Evolutionary conservation across 2,888 invertebrate genomes (phyloP).

Genomic region (Cryptophagus acutangulus): DNA sequence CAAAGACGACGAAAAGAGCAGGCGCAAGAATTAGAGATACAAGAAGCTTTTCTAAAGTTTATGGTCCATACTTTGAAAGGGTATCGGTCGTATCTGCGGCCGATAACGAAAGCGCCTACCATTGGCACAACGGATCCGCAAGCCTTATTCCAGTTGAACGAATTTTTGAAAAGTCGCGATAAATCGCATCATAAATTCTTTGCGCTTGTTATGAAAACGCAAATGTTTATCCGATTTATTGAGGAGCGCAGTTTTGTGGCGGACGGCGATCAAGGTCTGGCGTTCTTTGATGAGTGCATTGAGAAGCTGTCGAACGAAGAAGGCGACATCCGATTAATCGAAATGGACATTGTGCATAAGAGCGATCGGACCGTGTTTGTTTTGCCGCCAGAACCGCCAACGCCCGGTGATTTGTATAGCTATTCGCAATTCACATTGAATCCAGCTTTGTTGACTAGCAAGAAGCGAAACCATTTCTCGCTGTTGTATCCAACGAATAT

Average conservation of each 20-base stretch:
- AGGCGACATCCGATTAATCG: constrained; percentile 63
- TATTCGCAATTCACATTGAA: constrained; percentile 47
- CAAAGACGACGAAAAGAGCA: constrained; percentile 77
- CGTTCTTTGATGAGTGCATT: constrained; percentile 96
- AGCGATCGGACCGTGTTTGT: constrained; percentile 93
- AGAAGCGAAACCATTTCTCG: constrained; percentile 41
- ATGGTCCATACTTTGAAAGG: constrained; percentile 91
- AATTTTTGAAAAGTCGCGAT: constrained; percentile 83
- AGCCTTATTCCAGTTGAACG: constrained; percentile 89
- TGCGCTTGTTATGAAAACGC: constrained; percentile 82
- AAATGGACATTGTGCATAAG: constrained; percentile 71
- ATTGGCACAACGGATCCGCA: constrained; percentile 92
- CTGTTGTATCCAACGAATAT: constrained; percentile 42
- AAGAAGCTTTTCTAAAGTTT: constrained; percentile 94
- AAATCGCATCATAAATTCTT: constrained; percentile 88
- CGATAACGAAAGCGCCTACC: constrained; percentile 90
- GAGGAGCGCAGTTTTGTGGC: constrained; percentile 98
- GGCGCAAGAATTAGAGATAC: constrained; percentile 86
- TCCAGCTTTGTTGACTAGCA: constrained; percentile 52
- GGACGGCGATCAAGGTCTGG: constrained; percentile 93
- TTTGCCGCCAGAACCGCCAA: constrained; percentile 79
- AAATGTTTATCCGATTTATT: constrained; percentile 95
- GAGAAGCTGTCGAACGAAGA: constrained; percentile 65
- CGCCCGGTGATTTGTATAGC: constrained; percentile 33
- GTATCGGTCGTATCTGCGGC: constrained; percentile 80